These are phyloP conservation scores for Galagoides demidoff DNA, from an alignment of 2,797 vertebrate species.

Conservation along the genomic window DNA sequence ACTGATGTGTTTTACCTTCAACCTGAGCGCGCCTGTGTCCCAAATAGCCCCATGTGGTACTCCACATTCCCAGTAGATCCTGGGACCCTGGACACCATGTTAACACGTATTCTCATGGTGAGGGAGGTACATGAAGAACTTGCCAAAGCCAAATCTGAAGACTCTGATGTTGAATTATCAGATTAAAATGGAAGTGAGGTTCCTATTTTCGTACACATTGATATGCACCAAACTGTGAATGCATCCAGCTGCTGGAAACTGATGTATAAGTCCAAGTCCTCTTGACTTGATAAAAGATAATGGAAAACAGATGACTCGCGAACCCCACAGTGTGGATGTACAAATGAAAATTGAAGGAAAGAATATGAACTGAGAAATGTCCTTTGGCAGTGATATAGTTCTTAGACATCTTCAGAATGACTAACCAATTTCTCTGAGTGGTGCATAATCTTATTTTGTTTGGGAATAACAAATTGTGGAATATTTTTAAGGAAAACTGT, in stretches of 20 bases:
- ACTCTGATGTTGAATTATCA: conserved; percentile 90
- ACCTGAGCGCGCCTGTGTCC: conserved; percentile 97
- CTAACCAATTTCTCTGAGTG: conserved; percentile 83
- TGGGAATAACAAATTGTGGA: conserved; percentile 86
- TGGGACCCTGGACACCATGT: conserved; percentile 96
- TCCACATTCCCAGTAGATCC: conserved; percentile 94
- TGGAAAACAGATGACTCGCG: conserved; percentile 78
- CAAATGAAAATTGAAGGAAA: conserved; percentile 86
- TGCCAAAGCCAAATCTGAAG: conserved; percentile 90
- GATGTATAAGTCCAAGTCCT: conserved; percentile 79
- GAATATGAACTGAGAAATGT: conserved; percentile 78
- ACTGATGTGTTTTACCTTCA: conserved; percentile 97
- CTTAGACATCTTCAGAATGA: conserved; percentile 83
- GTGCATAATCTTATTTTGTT: conserved; percentile 87
- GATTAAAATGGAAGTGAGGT: conserved; percentile 85
- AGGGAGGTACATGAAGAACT: conserved; percentile 95
- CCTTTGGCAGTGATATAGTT: conserved; percentile 78
- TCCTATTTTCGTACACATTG: conserved; percentile 84
- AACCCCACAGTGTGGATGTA: conserved; percentile 84
- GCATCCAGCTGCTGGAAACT: conserved; percentile 85
- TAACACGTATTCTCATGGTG: conserved; percentile 96
- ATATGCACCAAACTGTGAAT: conserved; percentile 91
- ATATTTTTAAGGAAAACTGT: conserved; percentile 86
- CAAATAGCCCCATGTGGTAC: conserved; percentile 99
- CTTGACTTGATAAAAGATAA: conserved; percentile 73